phyloP scores from a whole-genome alignment of 2,888 invertebrate species.

The Tanypteryx hageni region DNA sequence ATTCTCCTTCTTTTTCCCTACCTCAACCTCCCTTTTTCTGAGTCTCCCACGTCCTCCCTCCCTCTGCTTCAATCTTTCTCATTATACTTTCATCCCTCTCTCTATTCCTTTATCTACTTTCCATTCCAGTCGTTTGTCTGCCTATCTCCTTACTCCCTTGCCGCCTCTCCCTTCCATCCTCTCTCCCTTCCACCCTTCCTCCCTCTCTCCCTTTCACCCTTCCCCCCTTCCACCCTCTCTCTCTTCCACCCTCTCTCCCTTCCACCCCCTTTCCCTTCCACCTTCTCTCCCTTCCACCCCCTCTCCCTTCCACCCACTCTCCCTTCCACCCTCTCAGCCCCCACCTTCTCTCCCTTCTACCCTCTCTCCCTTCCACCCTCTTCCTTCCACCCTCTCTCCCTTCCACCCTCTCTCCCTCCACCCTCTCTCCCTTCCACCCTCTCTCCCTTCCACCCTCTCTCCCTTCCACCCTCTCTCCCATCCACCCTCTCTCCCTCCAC shows the following conservation, averaged over 20 bases:
- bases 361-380: too few relatives aligned
- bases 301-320: too few relatives aligned
- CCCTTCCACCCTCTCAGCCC: too few relatives aligned
- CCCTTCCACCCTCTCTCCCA: neutral
- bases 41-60: neutral
- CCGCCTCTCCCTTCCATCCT: neutral
- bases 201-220: too few relatives aligned
- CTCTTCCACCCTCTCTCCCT: too few relatives aligned
- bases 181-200: too few relatives aligned
- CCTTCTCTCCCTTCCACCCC: too few relatives aligned
- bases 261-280: too few relatives aligned
- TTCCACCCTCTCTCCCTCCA: slow-evolving; percentile 14
- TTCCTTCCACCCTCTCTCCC: too few relatives aligned
- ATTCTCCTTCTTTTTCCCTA: neutral
- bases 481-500: neutral
- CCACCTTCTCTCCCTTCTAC: too few relatives aligned
- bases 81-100: neutral
- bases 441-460: neutral
- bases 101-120: neutral
- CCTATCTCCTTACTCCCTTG: neutral
- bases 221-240: too few relatives aligned
- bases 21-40: neutral
- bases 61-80: neutral
- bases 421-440: neutral
- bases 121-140: neutral